Evolutionary conservation across 1,140 invertebrate genomes (phyloP).

Genomic region (Drosophila yakuba): DNA sequence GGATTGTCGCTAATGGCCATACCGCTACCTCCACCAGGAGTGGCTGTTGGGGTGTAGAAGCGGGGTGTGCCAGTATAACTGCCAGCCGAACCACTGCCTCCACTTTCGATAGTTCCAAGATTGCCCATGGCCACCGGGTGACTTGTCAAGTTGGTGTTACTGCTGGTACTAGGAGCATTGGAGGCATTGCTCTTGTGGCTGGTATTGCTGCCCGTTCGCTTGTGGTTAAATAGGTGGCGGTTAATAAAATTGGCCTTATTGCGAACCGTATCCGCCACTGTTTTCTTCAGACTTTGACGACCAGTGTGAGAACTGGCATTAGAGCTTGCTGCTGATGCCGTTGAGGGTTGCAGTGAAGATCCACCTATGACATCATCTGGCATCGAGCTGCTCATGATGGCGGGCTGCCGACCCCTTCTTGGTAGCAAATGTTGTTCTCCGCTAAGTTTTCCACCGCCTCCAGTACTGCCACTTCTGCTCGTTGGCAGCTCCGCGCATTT

Average conservation of each 20-base stretch:
- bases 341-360: slow-evolving; percentile 71
- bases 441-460: slow-evolving; percentile 55
- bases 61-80: slow-evolving; percentile 68
- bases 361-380: slow-evolving; percentile 67
- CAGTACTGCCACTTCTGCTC: slow-evolving; percentile 48
- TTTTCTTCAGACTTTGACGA: slow-evolving; percentile 63
- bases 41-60: slow-evolving; percentile 66
- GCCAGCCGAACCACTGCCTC: slow-evolving; percentile 78
- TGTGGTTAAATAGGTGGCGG: slow-evolving; percentile 69
- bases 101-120: slow-evolving; percentile 80
- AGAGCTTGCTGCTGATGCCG: slow-evolving; percentile 75
- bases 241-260: slow-evolving; percentile 55
- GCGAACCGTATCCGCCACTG: slow-evolving; percentile 61
- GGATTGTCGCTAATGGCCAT: slow-evolving; percentile 68
- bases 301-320: slow-evolving; percentile 63
- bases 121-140: slow-evolving; percentile 63
- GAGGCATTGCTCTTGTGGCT: slow-evolving; percentile 78
- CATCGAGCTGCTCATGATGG: slow-evolving; percentile 75
- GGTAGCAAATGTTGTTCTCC: slow-evolving; percentile 72
- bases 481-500: slow-evolving; percentile 58
- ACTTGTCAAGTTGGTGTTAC: slow-evolving; percentile 71
- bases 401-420: slow-evolving; percentile 29
- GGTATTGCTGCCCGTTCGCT: slow-evolving; percentile 73
- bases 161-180: slow-evolving; percentile 69
- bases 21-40: slow-evolving; percentile 32